Evolutionary conservation across 2,797 vertebrate species (phyloP).

Genomic region (Mus minutoides): DNA sequence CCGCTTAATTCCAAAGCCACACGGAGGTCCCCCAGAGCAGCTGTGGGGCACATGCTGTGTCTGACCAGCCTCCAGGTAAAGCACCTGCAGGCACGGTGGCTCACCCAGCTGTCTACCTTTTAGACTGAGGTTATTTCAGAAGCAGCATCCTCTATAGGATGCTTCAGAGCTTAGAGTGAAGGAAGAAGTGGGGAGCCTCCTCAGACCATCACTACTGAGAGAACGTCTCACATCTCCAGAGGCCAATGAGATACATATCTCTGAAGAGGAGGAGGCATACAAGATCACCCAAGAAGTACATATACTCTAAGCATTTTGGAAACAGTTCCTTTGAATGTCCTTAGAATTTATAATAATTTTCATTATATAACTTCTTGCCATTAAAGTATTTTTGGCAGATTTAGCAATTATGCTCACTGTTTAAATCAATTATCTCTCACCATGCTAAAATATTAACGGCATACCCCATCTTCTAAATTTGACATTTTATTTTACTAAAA

Average conservation of each 20-base stretch:
- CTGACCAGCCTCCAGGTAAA: not conserved
- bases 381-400: not conserved
- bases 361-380: not conserved
- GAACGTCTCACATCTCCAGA: not conserved
- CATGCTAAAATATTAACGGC: constrained; percentile 20
- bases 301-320: not conserved
- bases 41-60: not conserved
- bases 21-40: not conserved
- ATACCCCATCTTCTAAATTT: constrained; percentile 39
- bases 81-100: not conserved
- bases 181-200: not conserved
- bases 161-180: not conserved
- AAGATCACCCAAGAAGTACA: not conserved
- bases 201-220: not conserved
- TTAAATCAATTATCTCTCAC: constrained; percentile 6
- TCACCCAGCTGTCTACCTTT: not conserved
- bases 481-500: constrained; percentile 31
- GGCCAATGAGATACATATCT: not conserved
- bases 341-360: constrained; percentile 16
- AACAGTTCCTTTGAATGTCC: not conserved
- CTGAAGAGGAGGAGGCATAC: not conserved
- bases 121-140: not conserved
- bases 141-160: not conserved
- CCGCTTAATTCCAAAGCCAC: not conserved
- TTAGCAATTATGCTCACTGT: constrained; percentile 9